A percentile compares a stretch with the other conserved stretches of the same genome.
phyloP scores from a whole-genome alignment of 2,888 invertebrate species.

The Dysmachus trigonus region DNA sequence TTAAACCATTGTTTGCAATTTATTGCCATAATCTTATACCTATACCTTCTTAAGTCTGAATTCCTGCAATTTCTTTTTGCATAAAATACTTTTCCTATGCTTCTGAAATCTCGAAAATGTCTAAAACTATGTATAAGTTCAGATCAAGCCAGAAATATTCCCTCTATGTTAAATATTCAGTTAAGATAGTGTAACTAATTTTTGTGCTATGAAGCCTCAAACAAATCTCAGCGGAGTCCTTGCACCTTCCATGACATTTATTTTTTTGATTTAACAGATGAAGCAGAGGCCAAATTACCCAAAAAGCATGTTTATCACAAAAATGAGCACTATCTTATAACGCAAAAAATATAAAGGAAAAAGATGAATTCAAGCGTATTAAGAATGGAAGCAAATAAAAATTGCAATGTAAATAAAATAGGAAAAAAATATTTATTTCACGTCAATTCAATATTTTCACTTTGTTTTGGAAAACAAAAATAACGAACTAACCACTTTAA shows the following conservation, averaged over 20 bases:
- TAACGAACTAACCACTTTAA: conserved; percentile 28
- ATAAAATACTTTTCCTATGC: too few relatives aligned
- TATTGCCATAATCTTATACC: too few relatives aligned
- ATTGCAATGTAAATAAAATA: not conserved
- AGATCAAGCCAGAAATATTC: not conserved
- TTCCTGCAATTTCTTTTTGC: too few relatives aligned
- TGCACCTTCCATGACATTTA: not conserved
- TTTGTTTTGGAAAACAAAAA: not conserved
- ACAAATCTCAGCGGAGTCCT: not conserved
- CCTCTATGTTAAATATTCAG: too few relatives aligned
- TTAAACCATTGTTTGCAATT: too few relatives aligned
- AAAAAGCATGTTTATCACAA: not conserved
- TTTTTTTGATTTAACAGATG: too few relatives aligned
- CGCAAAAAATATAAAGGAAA: not conserved
- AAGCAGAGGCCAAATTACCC: too few relatives aligned
- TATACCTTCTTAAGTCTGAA: too few relatives aligned
- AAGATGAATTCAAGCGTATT: not conserved
- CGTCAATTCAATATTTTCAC: not conserved
- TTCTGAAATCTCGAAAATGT: not conserved
- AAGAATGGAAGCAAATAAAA: not conserved
- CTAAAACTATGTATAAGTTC: not conserved
- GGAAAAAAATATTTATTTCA: not conserved
- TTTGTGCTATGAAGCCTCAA: not conserved
- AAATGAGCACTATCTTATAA: not conserved
- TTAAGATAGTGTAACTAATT: too few relatives aligned